Evolutionary conservation across 2,888 invertebrate species (phyloP).

Genomic region (Theristus sp.): DNA sequence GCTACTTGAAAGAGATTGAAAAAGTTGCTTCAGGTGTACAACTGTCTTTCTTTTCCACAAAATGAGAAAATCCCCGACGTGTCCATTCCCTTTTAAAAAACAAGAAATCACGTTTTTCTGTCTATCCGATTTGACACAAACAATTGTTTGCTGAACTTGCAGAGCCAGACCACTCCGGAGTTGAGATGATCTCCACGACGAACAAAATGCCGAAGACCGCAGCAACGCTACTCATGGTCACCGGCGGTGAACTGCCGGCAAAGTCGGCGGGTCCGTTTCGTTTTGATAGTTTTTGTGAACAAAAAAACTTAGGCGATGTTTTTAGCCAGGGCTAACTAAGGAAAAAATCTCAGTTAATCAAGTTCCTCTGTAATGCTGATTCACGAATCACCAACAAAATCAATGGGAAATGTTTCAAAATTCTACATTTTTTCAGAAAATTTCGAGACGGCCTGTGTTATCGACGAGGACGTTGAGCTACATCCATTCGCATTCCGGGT

Average conservation of each 20-base stretch:
- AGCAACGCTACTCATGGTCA: constrained; percentile 71
- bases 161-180: constrained; percentile 7
- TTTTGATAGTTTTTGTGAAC: no score
- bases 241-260: constrained; percentile 50
- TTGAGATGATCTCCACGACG: not conserved
- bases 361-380: no score
- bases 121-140: no score
- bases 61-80: no score
- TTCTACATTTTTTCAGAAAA: constrained; percentile 44
- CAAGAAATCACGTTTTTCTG: no score
- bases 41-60: not conserved
- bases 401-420: no score
- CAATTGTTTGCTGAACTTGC: no score
- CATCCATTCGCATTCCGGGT: constrained; percentile 87
- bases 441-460: constrained; percentile 74
- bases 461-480: constrained; percentile 51
- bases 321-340: no score
- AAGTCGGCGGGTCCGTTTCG: not conserved
- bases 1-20: constrained; percentile 16
- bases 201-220: constrained; percentile 54
- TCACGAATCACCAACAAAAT: no score
- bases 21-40: constrained; percentile 7
- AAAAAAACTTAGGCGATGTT: no score
- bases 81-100: no score
- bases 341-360: no score